phyloP scores from a whole-genome alignment of 1,140 invertebrate species.

The Drosophila tani region DNA sequence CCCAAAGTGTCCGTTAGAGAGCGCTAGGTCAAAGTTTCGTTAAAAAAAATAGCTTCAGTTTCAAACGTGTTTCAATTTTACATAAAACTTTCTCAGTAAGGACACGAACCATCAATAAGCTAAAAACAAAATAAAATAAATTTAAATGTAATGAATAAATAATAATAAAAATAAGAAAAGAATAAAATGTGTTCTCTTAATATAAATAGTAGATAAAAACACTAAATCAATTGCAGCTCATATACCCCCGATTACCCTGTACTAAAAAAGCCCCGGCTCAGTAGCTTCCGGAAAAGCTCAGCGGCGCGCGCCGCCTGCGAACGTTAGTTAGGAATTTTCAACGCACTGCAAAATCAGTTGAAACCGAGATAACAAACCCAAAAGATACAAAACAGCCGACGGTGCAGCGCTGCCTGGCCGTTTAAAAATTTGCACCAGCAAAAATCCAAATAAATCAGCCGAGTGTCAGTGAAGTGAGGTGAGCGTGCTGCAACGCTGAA shows the following conservation, averaged over 20 bases:
- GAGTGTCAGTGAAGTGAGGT: slow-evolving; percentile 52
- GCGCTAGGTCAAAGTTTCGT: too few species aligned
- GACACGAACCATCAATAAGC: background rate
- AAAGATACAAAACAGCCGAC: slow-evolving; percentile 63
- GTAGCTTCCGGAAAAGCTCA: slow-evolving; percentile 51
- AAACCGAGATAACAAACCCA: slow-evolving; percentile 81
- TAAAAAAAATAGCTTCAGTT: too few species aligned
- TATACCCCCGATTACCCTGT: slow-evolving; percentile 36
- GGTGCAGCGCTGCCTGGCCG: slow-evolving; percentile 43
- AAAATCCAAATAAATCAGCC: slow-evolving; percentile 44
- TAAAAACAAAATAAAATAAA: too few species aligned
- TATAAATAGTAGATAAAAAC: too few species aligned
- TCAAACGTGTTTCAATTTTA: too few species aligned
- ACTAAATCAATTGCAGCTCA: too few species aligned
- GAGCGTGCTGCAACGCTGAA: slow-evolving; percentile 10
- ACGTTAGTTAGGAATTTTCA: slow-evolving; percentile 78
- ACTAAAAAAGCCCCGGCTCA: slow-evolving; percentile 55
- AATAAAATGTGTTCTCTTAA: too few species aligned
- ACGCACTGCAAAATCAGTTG: slow-evolving; percentile 75
- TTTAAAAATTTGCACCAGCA: slow-evolving; percentile 31
- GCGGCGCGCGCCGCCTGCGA: slow-evolving; percentile 44
- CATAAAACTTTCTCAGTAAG: background rate
- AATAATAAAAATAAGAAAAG: too few species aligned
- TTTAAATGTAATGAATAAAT: too few species aligned
- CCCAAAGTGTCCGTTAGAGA: too few species aligned